Base-by-base conservation (phyloP, 2,113 vertebrate genomes). In the Rynchops niger region DNA sequence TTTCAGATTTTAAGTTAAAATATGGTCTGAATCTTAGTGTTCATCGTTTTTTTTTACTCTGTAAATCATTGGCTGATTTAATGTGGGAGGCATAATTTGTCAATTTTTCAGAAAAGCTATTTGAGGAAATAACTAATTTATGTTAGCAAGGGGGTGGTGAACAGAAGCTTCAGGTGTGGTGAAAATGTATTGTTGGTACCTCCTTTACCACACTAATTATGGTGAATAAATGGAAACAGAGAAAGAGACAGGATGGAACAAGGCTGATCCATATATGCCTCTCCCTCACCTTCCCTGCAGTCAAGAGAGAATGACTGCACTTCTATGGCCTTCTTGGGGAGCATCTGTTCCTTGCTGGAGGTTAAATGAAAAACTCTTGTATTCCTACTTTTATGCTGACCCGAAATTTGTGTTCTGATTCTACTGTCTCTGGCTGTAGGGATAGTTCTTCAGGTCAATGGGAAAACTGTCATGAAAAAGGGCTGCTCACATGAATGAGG, bases 291-390 rank as follows among this genome's bases (percentile, higher is more conserved):
- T 73, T 86, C 58, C 49, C 50, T 50, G 79, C 58, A 90, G 74
- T 92, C 78, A 67, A 70, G 88, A 90, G 32, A 83, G 67, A 95
- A 86, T 30, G 74, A 96, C 2, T 79, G 55, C 53, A 80, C 58
- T 90, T 90, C 72, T n/a, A 34, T 47, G 70, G 59, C 30, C 50
- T 93, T 85, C 82, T 38, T 32, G 34, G 17, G 56, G 56, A 94
- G 78, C 65, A 76, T 91, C 91, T 78, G 58, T 86, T 85, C 82
- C 85, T 90, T 90, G 45, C 29, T 82, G 79, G 67, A 97, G 90
- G 92, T 96, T 93, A 96, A 96, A 92, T 78, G 88, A 94, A 94
- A 86, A 92, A 92, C 85, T 91, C 76, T 50, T 66, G 59, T 55
- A 78, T 70, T 90, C 50, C 59, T 83, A 83, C 94, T 96, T 90